These are phyloP conservation scores for Pristionchus arcanus DNA, from an alignment of 2,888 invertebrate genomes.

Conservation along the genomic window DNA sequence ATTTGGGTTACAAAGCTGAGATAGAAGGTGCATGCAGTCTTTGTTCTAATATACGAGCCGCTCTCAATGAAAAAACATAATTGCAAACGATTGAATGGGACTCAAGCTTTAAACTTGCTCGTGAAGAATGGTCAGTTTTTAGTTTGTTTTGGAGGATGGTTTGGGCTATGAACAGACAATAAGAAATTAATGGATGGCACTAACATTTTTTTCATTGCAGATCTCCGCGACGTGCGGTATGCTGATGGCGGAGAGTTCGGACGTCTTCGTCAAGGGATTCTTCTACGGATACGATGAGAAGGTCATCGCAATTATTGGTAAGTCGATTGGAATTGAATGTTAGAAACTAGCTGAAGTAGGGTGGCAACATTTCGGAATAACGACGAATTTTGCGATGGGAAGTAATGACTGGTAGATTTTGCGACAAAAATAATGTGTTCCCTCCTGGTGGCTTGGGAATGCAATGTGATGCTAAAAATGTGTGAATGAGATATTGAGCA, in stretches of 20 bases:
- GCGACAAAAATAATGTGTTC: not conserved
- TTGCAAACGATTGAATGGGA: too few species aligned
- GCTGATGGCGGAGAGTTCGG: constrained; percentile 65
- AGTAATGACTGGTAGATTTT: not conserved
- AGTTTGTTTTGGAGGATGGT: too few species aligned
- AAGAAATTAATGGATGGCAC: too few species aligned
- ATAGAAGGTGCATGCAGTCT: too few species aligned
- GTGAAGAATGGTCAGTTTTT: too few species aligned
- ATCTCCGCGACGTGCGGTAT: constrained; percentile 48
- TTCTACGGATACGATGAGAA: constrained; percentile 77
- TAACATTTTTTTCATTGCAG: not conserved
- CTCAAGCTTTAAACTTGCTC: too few species aligned
- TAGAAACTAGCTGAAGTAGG: not conserved
- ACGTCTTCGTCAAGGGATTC: constrained; percentile 75
- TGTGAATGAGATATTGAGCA: not conserved
- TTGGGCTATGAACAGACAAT: too few species aligned
- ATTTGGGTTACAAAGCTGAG: not conserved
- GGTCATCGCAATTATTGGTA: constrained; percentile 77
- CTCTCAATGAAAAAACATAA: not conserved
- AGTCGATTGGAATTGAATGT: constrained; percentile 52
- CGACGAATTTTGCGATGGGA: not conserved
- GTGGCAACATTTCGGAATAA: too few species aligned
- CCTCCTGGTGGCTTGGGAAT: not conserved
- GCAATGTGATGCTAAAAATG: not conserved
- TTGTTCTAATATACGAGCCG: not conserved